Evolutionary conservation across 1,140 invertebrate genomes (phyloP), one percentile per base, ranked within the genome.

Genomic region (Sinella curviseta): DNA sequence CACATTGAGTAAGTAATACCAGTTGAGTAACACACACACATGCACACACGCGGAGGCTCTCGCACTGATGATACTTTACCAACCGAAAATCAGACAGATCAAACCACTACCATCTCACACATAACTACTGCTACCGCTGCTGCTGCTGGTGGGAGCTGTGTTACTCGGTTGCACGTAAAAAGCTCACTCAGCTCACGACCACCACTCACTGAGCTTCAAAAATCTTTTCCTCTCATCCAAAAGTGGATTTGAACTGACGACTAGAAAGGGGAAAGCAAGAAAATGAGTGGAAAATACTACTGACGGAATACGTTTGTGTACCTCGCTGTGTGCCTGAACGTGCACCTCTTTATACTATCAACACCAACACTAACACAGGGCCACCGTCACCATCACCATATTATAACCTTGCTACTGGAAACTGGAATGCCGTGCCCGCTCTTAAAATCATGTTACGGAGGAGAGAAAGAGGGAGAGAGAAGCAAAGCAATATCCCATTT

Each of bases 121-220:
- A 17, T n/a, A 60, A 17, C 24, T 60, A n/a, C 57, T 60, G 3
- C 65, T 31, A 8, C 2, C 12, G 31, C 30, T 30, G 65, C 31
- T 4, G 57, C 14, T 65, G 8, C 31, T 70, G 26, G 65, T 70
- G 24, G 30, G 65, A 70, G 65, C 65, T 4, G 26, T 65, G 39
- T 65, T 26, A 65, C 57, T 26, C 26, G 30, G 65, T 33, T 70
- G 57, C 57, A 65, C 57, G 65, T 2, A 30, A 30, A 70, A 70
- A 70, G 65, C 30, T 70, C 65, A 33, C 26, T 70, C 65, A 31
- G 65, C 65, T 33, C 65, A 31, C 57, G 8, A 65, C 65, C n/a
- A 33, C 65, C 65, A 70, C 65, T 31, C 28, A 70, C 65, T 30
- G 65, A 70, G 65, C 65, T 33, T 70, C 12, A 33, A 33, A 70